Base-by-base conservation (phyloP, 2,113 vertebrate species). In the Bostrychus sinensis region DNA sequence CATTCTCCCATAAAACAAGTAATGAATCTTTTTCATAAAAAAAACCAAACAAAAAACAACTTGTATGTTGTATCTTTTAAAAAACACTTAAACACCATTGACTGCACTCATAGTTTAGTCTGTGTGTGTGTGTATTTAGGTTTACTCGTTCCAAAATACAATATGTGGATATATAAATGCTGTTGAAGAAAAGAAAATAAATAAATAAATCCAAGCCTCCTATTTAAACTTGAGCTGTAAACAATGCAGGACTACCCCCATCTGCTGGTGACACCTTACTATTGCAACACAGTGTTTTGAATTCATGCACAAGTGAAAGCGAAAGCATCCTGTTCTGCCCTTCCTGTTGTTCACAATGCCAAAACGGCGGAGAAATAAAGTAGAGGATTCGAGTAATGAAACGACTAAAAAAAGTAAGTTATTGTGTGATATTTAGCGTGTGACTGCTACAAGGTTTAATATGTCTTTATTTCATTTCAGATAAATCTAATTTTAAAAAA, bases 241-340 rank as follows among this genome's bases (percentile, higher is more conserved):
- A 25, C 1, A 28, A 11, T 45, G 22, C 22, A 0, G 1, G 64
- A 60, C 56, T 14, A 36, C 42, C 59, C 65, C 51, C 83, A 59
- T n/a, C 85, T 85, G 59, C 59, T 71, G 83, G 73, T 51, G 16
- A 58, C 0, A 13, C 2, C 0, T 0, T 1, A 14, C 3, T 6
- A 75, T 0, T 46, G 42, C 64, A 70, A 0, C 1, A n/a, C 1
- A 16, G 7, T 22, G 36, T 2, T 3, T 16, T 6, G 23, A 20
- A 3, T 6, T 4, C n/a, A 1, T 1, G 2, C 7, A 1, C 0
- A 84, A 82, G 55, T 22, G 55, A 82, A 82, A 78, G 53, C 3
- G 16, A n/a, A 20, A 4, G n/a, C 0, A 1, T 1, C 1, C 1
- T 30, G 17, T 17, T 3, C 2, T 4, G 16, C 5, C 20, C 6